Evolutionary conservation across 2,888 invertebrate species (phyloP).

Genomic region (Diloba caeruleocephala): DNA sequence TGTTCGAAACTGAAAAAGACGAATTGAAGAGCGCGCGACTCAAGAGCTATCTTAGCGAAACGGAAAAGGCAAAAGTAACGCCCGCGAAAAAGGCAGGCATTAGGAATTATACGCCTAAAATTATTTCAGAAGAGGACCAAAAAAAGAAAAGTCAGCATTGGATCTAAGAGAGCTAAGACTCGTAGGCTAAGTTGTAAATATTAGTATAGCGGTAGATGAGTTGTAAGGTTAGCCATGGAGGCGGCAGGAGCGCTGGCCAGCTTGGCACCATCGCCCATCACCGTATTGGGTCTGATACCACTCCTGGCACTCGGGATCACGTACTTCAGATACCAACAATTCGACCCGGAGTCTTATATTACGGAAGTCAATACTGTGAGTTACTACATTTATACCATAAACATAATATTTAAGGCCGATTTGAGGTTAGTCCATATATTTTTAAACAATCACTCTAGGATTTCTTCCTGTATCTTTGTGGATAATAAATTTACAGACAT

Average conservation of each 20-base stretch:
- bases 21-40: slow-evolving; percentile 74
- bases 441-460: no score
- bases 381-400: slow-evolving; percentile 37
- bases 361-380: slow-evolving; percentile 92
- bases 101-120: slow-evolving; percentile 92
- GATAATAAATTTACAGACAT: no score
- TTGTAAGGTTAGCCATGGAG: slow-evolving; percentile 77
- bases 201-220: slow-evolving; percentile 82
- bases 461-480: no score
- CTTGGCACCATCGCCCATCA: slow-evolving; percentile 90
- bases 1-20: slow-evolving; percentile 79
- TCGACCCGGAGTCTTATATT: slow-evolving; percentile 95
- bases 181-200: slow-evolving; percentile 86
- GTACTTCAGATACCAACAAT: slow-evolving; percentile 93
- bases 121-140: slow-evolving; percentile 89
- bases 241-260: slow-evolving; percentile 88
- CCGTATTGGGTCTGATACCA: slow-evolving; percentile 93
- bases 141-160: slow-evolving; percentile 89
- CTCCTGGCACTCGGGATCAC: slow-evolving; percentile 94
- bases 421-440: no score
- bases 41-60: slow-evolving; percentile 77
- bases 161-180: slow-evolving; percentile 88
- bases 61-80: slow-evolving; percentile 80
- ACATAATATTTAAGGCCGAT: no score
- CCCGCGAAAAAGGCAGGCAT: slow-evolving; percentile 89